Evolutionary conservation across 2,797 vertebrate genomes (phyloP).

Genomic region (Enteromius viviparus): DNA sequence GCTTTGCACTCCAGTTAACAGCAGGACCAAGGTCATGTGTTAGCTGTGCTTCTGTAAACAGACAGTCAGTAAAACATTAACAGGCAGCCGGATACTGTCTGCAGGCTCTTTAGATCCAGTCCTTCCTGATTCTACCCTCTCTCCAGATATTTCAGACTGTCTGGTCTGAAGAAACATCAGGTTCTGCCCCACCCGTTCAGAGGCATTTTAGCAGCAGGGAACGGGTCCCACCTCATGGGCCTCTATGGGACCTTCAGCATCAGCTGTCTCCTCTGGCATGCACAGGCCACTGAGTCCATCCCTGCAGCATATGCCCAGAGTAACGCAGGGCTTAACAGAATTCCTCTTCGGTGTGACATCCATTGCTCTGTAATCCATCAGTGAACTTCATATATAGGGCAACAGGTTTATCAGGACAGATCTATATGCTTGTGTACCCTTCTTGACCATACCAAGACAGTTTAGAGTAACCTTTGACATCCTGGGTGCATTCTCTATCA

Average conservation of each 20-base stretch:
- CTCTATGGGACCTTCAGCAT: conserved; percentile 19
- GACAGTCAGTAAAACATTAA: conserved; percentile 52
- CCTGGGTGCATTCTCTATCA: not conserved
- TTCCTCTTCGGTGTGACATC: conserved; percentile 31
- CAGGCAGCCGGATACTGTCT: conserved; percentile 8
- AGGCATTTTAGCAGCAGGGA: conserved; percentile 26
- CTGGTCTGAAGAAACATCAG: not conserved
- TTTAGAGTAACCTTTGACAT: conserved; percentile 7
- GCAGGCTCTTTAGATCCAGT: not conserved
- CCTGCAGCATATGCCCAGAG: conserved; percentile 27
- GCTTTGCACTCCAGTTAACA: not conserved
- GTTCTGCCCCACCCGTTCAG: conserved; percentile 22
- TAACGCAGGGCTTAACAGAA: conserved; percentile 23
- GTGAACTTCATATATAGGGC: not conserved
- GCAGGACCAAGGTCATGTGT: conserved; percentile 36
- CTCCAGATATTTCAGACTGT: not conserved
- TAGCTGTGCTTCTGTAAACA: conserved; percentile 49
- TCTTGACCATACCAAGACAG: not conserved
- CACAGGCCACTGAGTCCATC: conserved; percentile 1
- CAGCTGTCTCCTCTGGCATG: conserved; percentile 47
- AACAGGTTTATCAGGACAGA: conserved; percentile 18
- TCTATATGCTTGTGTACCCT: not conserved
- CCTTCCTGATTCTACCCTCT: not conserved
- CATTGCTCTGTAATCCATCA: not conserved
- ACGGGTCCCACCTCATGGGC: conserved; percentile 5